Percentiles rank a stretch among this genome's conserved stretches.
These are phyloP conservation scores for Andrena bicolor DNA, from an alignment of 2,888 invertebrate genomes.

Conservation along the genomic window DNA sequence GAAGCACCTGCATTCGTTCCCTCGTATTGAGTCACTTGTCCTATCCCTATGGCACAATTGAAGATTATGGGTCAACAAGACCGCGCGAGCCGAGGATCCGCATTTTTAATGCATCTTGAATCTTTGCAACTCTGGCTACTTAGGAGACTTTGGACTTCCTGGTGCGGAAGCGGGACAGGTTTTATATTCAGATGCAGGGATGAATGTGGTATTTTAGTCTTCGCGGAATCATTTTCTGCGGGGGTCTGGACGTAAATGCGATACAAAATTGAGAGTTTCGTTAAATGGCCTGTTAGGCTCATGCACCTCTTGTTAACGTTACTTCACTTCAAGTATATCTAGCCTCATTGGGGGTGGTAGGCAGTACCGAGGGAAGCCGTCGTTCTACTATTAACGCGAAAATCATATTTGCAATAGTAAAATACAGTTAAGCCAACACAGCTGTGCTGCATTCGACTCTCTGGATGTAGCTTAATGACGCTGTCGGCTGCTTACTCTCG, in stretches of 20 bases:
- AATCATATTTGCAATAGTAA: conserved; percentile 67
- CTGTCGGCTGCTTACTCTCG: conserved; percentile 52
- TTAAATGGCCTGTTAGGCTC: background rate
- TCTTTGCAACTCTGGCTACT: background rate
- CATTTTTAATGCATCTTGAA: background rate
- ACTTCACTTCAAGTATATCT: conserved; percentile 22
- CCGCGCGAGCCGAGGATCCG: background rate
- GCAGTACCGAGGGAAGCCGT: background rate
- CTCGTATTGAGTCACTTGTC: conserved; percentile 36
- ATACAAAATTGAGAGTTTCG: background rate
- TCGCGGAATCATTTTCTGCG: background rate
- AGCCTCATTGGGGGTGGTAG: background rate
- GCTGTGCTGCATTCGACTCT: conserved; percentile 39
- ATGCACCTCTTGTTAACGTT: background rate
- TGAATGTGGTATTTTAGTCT: no score
- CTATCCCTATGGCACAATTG: conserved; percentile 16
- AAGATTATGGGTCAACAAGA: conserved; percentile 22
- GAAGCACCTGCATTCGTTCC: conserved; percentile 35
- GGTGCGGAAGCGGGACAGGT: background rate
- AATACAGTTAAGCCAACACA: conserved; percentile 59
- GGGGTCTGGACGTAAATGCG: background rate
- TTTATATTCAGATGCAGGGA: background rate
- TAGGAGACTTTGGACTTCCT: no score
- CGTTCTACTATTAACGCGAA: conserved; percentile 36
- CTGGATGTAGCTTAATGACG: conserved; percentile 59